Base-by-base conservation (phyloP, 2,797 vertebrate species). In the Aeoliscus strigatus region DNA sequence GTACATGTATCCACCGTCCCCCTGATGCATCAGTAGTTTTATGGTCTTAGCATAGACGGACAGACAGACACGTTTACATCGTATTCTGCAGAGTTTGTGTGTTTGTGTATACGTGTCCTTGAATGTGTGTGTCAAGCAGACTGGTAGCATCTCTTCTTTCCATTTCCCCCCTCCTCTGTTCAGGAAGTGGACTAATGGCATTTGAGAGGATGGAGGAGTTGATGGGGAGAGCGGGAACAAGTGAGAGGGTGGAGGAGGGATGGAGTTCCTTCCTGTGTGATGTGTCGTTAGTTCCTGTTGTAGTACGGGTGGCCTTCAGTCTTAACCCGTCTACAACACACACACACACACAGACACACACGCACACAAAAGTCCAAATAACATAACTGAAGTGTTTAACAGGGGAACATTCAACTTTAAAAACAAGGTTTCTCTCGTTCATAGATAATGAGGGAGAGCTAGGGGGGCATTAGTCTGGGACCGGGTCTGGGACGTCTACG, bases 151-250 rank as follows among this genome's bases (percentile, higher is more conserved):
- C 60, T 73, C 51, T 48, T 69, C 55, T 77, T 65, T 77, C 28
- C 33, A 67, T 15, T 29, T 63, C 74, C 70, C 21, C 12, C 70
- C 76, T 74, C 83, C 74, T 81, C 81, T 75, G 73, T 90, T 89
- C 90, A 91, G 91, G 92, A 93, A 92, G 88, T 89, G 61, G 80
- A 86, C 89, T 92, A 91, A 92, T 93, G 88, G 89, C 44, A 50
- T 84, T 89, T 86, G 78, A 79, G 83, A 86, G 87, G 69, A 81
- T 81, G 73, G 60, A 75, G 18, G 18, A 6, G n/a, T n/a, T n/a
- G 6, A 21, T 21, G 18, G 18, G 6, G 65, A 60, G 78, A 79
- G 87, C 79, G 70, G 82, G 83, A 82, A 84, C 83, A 59, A 48
- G 65, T 60, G 75, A 73, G 85, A 86, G 79, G 84, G 82, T 82